Evolutionary conservation across 2,888 invertebrate species (phyloP).

Genomic region (Euclidia mi): DNA sequence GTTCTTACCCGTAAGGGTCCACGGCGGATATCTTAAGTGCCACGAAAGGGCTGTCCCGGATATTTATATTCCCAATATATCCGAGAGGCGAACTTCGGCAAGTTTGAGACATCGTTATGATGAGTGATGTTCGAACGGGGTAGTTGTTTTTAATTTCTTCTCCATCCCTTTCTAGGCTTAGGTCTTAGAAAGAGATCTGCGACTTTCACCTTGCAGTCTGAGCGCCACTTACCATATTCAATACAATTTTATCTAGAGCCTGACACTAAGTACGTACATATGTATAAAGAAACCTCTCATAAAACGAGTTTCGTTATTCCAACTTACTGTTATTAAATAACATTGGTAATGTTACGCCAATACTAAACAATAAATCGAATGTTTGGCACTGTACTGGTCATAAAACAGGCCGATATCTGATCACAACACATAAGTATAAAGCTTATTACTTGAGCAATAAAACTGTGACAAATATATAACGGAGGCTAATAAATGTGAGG

Average conservation of each 20-base stretch:
- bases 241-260: too few species aligned
- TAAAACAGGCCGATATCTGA: slow-evolving; percentile 32
- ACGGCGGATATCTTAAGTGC: slow-evolving; percentile 84
- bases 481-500: not conserved
- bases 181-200: too few species aligned
- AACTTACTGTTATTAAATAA: too few species aligned
- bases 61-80: slow-evolving; percentile 87
- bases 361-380: not conserved
- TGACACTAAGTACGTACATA: too few species aligned
- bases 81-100: slow-evolving; percentile 74
- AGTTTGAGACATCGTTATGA: slow-evolving; percentile 60
- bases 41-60: slow-evolving; percentile 81
- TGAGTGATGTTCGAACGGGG: slow-evolving; percentile 52
- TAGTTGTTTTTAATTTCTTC: too few species aligned
- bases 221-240: too few species aligned
- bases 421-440: slow-evolving; percentile 23
- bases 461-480: slow-evolving; percentile 18
- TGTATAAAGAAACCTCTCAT: too few species aligned
- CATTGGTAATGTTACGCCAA: too few species aligned
- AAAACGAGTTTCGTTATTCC: too few species aligned
- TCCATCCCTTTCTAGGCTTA: too few species aligned
- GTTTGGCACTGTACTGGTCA: slow-evolving; percentile 32
- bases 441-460: slow-evolving; percentile 30
- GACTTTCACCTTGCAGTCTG: too few species aligned
- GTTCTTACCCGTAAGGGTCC: slow-evolving; percentile 69